phyloP scores from a whole-genome alignment of 2,113 vertebrate genomes.

The Percina caprodes region DNA sequence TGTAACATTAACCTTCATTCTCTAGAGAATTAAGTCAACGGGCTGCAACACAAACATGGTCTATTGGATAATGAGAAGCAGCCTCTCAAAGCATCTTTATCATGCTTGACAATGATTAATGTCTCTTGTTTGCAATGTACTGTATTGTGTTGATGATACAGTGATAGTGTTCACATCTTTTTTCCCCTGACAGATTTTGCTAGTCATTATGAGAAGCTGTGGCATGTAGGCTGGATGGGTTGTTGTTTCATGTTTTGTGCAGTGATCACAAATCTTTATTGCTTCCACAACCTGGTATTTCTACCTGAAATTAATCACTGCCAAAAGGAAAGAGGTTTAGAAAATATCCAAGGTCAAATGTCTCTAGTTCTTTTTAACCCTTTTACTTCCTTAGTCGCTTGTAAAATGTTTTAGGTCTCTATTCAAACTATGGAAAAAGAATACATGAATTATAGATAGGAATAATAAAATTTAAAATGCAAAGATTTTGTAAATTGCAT shows the following conservation, averaged over 20 bases:
- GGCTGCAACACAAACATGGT: conserved; percentile 33
- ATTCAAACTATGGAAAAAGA: conserved; percentile 10
- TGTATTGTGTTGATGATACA: conserved; percentile 45
- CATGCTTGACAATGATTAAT: conserved; percentile 56
- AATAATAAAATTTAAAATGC: neutral
- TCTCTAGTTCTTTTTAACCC: conserved; percentile 25
- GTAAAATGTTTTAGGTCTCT: neutral
- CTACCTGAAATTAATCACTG: conserved; percentile 66
- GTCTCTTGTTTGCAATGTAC: conserved; percentile 35
- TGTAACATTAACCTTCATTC: conserved; percentile 60
- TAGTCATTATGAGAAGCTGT: conserved; percentile 26
- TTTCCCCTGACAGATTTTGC: conserved; percentile 41
- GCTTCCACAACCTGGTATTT: conserved; percentile 46
- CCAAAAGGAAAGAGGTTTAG: conserved; percentile 40
- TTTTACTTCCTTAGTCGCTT: conserved; percentile 1
- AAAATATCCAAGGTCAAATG: conserved; percentile 57
- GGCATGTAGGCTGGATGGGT: conserved; percentile 1
- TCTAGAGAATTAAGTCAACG: conserved; percentile 35
- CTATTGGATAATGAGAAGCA: conserved; percentile 47
- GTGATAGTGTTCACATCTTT: conserved; percentile 33
- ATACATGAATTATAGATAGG: neutral
- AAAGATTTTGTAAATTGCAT: neutral
- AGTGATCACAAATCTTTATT: conserved; percentile 57
- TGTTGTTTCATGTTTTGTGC: conserved; percentile 47
- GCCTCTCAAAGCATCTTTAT: conserved; percentile 21